phyloP scores from a whole-genome alignment of 1,140 invertebrate species.

The Monomorium pharaonis region DNA sequence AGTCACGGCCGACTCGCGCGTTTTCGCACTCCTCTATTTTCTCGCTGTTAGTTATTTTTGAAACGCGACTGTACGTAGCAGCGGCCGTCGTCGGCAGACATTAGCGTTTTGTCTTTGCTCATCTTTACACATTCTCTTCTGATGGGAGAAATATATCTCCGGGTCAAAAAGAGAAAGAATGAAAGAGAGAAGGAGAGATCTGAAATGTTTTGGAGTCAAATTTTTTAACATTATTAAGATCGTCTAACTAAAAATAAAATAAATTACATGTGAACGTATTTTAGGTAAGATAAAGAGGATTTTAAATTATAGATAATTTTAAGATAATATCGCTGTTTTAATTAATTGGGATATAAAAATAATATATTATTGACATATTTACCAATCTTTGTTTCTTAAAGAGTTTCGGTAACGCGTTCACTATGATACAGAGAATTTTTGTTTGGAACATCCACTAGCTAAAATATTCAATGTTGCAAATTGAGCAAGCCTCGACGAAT shows the following conservation, averaged over 20 bases:
- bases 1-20: constrained; percentile 4
- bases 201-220: background rate
- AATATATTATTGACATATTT: too few relatives aligned
- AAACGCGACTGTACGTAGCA: constrained; percentile 13
- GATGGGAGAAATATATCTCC: background rate
- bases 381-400: too few relatives aligned
- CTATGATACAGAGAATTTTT: background rate
- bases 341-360: too few relatives aligned
- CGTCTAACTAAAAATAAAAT: too few relatives aligned
- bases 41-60: constrained; percentile 46
- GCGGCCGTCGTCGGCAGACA: background rate
- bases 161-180: too few relatives aligned
- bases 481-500: background rate
- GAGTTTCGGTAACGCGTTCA: background rate
- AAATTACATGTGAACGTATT: too few relatives aligned
- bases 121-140: background rate
- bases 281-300: too few relatives aligned
- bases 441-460: background rate
- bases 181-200: background rate
- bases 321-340: too few relatives aligned
- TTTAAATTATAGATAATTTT: too few relatives aligned
- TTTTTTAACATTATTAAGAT: background rate
- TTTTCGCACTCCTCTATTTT: constrained; percentile 53
- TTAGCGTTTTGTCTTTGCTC: constrained; percentile 13
- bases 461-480: constrained; percentile 1